phyloP scores from a whole-genome alignment of 2,888 invertebrate species.

The Yponomeuta sedellus region DNA sequence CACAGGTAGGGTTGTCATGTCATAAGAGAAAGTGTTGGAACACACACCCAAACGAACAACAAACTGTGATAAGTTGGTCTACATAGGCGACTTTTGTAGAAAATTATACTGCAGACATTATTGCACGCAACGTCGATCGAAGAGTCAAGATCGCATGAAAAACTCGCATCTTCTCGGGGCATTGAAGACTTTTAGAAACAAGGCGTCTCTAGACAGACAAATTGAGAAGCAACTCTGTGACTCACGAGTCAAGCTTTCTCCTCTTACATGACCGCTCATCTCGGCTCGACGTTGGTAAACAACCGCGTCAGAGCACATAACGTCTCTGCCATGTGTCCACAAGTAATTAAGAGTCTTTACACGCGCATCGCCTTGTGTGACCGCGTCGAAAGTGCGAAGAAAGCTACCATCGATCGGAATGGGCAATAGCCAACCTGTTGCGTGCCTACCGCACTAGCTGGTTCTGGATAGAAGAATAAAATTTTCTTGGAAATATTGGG shows the following conservation, averaged over 20 bases:
- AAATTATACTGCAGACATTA: not conserved
- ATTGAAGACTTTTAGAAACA: not conserved
- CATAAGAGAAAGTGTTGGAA: not conserved
- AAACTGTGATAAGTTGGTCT: not conserved
- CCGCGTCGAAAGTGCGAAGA: conserved; percentile 62
- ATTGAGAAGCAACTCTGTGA: not conserved
- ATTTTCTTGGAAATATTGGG: conserved; percentile 13
- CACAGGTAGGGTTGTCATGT: not conserved
- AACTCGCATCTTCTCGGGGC: not conserved
- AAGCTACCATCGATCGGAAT: conserved; percentile 59
- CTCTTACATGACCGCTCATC: conserved; percentile 6
- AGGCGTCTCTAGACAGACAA: not conserved
- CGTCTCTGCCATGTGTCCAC: conserved; percentile 9
- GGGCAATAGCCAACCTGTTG: conserved; percentile 40
- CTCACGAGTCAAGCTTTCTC: conserved; percentile 8
- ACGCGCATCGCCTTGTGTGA: conserved; percentile 31
- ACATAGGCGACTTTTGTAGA: not conserved
- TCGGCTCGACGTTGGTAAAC: conserved; percentile 15
- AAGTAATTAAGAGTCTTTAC: conserved; percentile 61
- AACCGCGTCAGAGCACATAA: conserved; percentile 17
- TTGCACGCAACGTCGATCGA: not conserved
- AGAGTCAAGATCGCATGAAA: not conserved
- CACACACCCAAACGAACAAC: not conserved
- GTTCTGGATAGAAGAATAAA: conserved; percentile 13
- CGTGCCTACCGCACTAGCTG: conserved; percentile 13